Conservation (phyloP, 2,797 vertebrate species). For the Onychomys leucogaster region DNA sequence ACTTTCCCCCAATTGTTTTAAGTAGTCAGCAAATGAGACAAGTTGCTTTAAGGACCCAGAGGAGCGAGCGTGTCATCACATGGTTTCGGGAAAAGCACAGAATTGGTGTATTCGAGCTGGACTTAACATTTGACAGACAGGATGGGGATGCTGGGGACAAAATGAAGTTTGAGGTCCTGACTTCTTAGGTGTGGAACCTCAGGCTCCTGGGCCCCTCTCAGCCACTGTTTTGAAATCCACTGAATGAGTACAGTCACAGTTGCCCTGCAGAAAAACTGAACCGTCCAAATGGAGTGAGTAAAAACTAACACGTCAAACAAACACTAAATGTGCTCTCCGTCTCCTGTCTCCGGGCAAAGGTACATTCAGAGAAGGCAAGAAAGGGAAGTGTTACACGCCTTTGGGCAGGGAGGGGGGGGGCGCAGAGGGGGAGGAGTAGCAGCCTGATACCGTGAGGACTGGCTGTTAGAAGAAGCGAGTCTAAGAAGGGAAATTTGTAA, state of each 20-base stretch:
- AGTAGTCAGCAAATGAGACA: background rate
- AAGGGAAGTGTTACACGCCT: background rate
- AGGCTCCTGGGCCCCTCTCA: background rate
- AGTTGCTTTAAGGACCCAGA: background rate
- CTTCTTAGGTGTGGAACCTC: background rate
- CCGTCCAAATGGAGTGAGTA: background rate
- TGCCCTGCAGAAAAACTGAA: background rate
- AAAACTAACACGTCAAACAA: background rate
- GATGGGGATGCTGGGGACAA: background rate
- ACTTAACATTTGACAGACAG: background rate
- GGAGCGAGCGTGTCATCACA: background rate
- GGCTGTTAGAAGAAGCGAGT: background rate
- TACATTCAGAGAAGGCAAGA: background rate
- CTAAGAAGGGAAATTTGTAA: slow-evolving; percentile 3
- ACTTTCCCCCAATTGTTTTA: slow-evolving; percentile 16
- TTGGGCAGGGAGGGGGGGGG: background rate
- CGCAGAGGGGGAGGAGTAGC: too few species aligned
- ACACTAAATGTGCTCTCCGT: background rate
- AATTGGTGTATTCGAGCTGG: background rate
- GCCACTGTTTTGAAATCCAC: background rate
- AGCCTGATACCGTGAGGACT: background rate
- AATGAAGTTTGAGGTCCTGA: background rate
- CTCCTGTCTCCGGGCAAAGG: background rate
- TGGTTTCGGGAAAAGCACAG: background rate
- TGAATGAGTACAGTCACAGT: background rate